Evolutionary conservation across 1,140 invertebrate genomes (phyloP), one percentile per base, ranked within the genome.

Genomic region (Ceratosolen fusciceps): DNA sequence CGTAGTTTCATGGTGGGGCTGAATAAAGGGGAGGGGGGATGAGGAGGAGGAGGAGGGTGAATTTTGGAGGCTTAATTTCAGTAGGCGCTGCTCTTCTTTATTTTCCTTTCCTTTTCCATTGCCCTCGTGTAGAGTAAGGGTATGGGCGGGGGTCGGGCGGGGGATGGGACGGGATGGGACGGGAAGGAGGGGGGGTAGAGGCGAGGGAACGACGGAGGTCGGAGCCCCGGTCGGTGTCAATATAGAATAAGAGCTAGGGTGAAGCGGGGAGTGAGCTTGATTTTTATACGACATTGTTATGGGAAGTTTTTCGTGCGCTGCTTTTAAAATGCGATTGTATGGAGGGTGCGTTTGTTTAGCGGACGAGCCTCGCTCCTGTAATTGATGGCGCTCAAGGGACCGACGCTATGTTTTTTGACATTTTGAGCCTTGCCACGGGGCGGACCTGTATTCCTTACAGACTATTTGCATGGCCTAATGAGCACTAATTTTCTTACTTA

Each of bases 61-160:
- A 49, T 70, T 70, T 70, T 26, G 29, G 34, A 29, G 39, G 49
- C 49, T 72, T 37, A 54, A 72, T 72, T 72, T 37, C 14, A 21
- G 47, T 49, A 16, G 1, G 19, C 19, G 43, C 14, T 49, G 43
- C 14, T 49, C 12, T 31, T 68, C 60, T 54, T 72, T 72, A 26
- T 54, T 56, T 72, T 56, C 16, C 29, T 3, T 34, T 34, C 29
- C 26, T 54, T 24, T 47, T 29, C 16, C 8, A 16, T 0, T 8
- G 21, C 4, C 5, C 0, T 12, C 10, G 8, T 43, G 12, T 21
- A 24, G n/a, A 21, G 21, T 21, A 34, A 4, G 16, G 58, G 24
- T 16, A 29, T 3, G 10, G 26, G 58, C 12, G 39, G 39, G 5
- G 39, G 39, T 43, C 5, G 39, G 39, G 39, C 12, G n/a, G n/a